A percentile compares a stretch with the other conserved stretches of the same genome.
These are phyloP conservation scores for Danionella cerebrum DNA, from an alignment of 2,113 vertebrate genomes.

Conservation along the genomic window DNA sequence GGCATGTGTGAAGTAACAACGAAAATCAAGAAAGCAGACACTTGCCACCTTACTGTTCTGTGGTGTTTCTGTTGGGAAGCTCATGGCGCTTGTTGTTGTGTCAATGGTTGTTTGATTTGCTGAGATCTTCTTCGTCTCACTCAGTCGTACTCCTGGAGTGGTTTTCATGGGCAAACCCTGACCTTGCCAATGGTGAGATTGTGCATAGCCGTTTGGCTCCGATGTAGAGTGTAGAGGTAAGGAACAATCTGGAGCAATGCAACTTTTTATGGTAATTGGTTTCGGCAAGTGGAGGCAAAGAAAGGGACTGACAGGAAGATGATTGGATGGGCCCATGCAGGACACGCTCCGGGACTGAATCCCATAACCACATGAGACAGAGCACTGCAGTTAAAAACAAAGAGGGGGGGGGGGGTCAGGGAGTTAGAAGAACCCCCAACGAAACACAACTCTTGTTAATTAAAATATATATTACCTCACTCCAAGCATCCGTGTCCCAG, in stretches of 20 bases:
- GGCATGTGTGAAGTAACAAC: no score
- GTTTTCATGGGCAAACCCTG: not conserved
- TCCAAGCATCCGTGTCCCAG: slow-evolving; percentile 80
- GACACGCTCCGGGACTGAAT: slow-evolving; percentile 73
- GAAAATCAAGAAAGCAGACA: no score
- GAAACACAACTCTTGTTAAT: no score
- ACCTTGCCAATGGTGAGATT: not conserved
- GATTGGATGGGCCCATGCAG: slow-evolving; percentile 70
- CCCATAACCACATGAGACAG: slow-evolving; percentile 84
- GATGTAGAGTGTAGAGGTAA: not conserved
- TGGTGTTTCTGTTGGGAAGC: not conserved
- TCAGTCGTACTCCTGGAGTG: not conserved
- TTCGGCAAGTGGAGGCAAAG: slow-evolving; percentile 83
- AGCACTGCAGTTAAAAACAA: slow-evolving; percentile 8
- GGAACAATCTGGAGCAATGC: slow-evolving; percentile 64
- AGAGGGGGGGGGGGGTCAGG: no score
- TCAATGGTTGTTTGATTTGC: not conserved
- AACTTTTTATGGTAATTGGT: slow-evolving; percentile 75
- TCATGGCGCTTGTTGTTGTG: not conserved
- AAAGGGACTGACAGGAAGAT: slow-evolving; percentile 61
- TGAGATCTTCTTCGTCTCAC: not conserved
- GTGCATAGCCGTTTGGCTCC: not conserved
- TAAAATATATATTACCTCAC: slow-evolving; percentile 75
- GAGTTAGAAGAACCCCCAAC: no score
- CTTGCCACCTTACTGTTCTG: slow-evolving; percentile 49